Base-by-base conservation (phyloP, 2,113 vertebrate genomes). In the Phoxinus phoxinus region DNA sequence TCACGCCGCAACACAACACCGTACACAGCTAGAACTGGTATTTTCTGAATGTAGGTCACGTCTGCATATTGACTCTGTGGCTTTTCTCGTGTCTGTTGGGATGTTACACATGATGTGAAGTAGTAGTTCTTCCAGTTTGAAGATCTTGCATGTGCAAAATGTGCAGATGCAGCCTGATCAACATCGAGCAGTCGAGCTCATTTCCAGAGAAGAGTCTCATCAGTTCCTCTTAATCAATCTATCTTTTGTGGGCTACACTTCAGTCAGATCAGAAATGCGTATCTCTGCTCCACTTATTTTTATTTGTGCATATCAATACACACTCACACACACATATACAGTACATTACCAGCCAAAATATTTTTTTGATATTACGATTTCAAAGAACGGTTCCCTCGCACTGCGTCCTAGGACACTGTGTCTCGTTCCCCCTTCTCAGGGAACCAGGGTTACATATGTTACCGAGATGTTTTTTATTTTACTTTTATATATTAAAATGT, bases 131-230 rank as follows among this genome's bases (percentile, higher is more conserved):
- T 11, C 21, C 35, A 71, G 35, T 1, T 19, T 71, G 21, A 12
- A 41, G 32, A 6, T 71, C 9, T 71, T 71, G 35, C 63, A 1
- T 30, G 13, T 17, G 72, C 72, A 51, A 4, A 75, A 30, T 75
- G 3, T 75, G 46, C 46, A 51, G 73, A 75, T 4, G 41, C 37
- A 46, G 4, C 11, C 2, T 44, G 13, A 63, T 44, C 35, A 63
- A 63, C 13, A 44, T 61, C 53, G 4, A 58, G 5, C 56, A 44
- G 56, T 27, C 21, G 21, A 21, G 35, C 3, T 6, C 1, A 17
- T 61, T 79, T 79, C 23, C 13, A 41, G 56, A 61, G 77, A 79
- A 79, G 76, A 37, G 32, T 15, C 17, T 44, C 35, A 61, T 59
- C 35, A 27, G 23, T 61, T 59, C 13, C 3, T 61, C 8, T 56